phyloP scores from a whole-genome alignment of 1,140 invertebrate genomes.

The Drosophila burlai region DNA sequence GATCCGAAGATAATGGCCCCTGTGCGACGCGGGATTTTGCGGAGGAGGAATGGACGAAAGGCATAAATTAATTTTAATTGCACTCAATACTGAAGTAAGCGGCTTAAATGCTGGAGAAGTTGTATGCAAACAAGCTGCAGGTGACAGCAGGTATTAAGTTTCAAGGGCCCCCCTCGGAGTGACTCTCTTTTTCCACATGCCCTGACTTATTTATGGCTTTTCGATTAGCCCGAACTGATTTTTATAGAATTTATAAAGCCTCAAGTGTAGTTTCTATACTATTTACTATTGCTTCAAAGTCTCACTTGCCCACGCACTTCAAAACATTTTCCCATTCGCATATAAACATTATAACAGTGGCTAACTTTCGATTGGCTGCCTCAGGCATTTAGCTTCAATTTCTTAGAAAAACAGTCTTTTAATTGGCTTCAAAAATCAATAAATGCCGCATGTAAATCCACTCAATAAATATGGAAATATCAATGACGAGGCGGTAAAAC shows the following conservation, averaged over 20 bases:
- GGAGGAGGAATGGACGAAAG: background rate
- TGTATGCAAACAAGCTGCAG: background rate
- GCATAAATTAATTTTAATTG: slow-evolving; percentile 55
- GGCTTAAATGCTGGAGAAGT: slow-evolving; percentile 3
- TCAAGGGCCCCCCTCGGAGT: background rate
- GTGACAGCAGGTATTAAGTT: background rate
- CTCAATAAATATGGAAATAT: slow-evolving; percentile 10
- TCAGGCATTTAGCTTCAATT: slow-evolving; percentile 22
- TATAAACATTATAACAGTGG: background rate
- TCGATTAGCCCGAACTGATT: background rate
- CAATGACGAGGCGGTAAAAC: slow-evolving; percentile 2
- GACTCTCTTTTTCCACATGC: background rate
- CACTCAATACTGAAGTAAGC: slow-evolving; percentile 21
- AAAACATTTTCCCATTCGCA: background rate
- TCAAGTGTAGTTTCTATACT: too few species aligned
- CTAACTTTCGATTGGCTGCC: background rate
- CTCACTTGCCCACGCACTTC: background rate
- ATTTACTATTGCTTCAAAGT: background rate
- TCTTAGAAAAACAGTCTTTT: slow-evolving; percentile 18
- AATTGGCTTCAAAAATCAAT: slow-evolving; percentile 26
- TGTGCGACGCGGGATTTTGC: slow-evolving; percentile 77
- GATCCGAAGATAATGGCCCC: slow-evolving; percentile 98
- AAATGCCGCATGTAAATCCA: slow-evolving; percentile 1
- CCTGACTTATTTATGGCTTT: background rate
- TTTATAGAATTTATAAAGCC: background rate